Base-by-base conservation (phyloP, 2,888 invertebrate genomes). In the Camponotus fellah region DNA sequence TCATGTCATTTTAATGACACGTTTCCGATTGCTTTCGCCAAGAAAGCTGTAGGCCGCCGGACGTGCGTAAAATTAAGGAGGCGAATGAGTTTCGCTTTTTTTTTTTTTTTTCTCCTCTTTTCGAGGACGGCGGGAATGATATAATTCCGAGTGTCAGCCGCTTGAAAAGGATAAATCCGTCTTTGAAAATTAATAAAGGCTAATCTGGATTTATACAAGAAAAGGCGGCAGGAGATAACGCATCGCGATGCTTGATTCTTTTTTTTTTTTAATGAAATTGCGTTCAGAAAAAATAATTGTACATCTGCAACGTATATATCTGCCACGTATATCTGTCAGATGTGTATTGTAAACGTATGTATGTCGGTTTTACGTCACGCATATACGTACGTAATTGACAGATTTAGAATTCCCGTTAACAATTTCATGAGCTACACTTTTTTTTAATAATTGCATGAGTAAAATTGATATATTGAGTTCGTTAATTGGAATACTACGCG, bases 1-100 rank as follows among this genome's bases (percentile, higher is more conserved):
- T 80, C 64, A 58, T 72, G 71, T 83, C 80, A 60, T 80, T 80
- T 80, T 71, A 72, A 79, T 64, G 79, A 79, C 83, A 79, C 60
- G 79, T 79, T 79, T 79, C 72, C 72, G 46, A 79, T 79, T 71
- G 71, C 79, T 71, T 71, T 60, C 79, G 60, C 34, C 34, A 17
- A 72, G n/a, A 71, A 49, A 72, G 62, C 10, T 46, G 58, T 34
- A 32, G 69, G 56, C 58, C 77, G 69, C 21, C 60, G 17, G 60
- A 49, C 21, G 60, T 46, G 60, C 34, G 40, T 32, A 40, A 21
- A 37, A 71, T 79, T 79, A 79, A 60, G 26, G 17, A 46, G 60
- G 46, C 32, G 46, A 46, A 17, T 17, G 79, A 71, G 71, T 79
- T 79, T 40, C 26, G 37, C 6, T 5, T 6, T 49, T 53, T 58